Percentiles rank a stretch among this genome's conserved stretches.
phyloP scores from a whole-genome alignment of 2,797 vertebrate genomes.

The Allobates femoralis region DNA sequence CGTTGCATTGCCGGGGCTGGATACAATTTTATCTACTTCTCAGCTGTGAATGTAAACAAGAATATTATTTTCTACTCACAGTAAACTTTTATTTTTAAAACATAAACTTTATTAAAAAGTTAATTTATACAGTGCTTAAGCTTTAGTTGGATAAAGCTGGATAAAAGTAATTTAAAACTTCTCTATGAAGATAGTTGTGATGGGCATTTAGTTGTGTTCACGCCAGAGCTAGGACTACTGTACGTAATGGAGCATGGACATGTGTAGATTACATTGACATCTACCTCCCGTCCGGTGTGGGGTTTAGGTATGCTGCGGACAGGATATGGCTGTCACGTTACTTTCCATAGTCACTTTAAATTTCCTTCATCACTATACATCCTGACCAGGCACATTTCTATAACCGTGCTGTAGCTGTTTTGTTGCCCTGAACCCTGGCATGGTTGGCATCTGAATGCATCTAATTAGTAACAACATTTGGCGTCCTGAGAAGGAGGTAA shows the following conservation, averaged over 20 bases:
- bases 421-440: background rate
- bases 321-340: background rate
- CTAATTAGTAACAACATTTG: slow-evolving; percentile 45
- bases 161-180: too few species aligned
- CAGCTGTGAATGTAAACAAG: too few species aligned
- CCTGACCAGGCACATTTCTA: background rate
- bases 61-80: too few species aligned
- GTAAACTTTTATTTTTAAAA: too few species aligned
- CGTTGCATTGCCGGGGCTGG: too few species aligned
- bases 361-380: background rate
- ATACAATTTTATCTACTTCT: too few species aligned
- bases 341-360: background rate
- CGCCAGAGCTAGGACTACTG: too few species aligned
- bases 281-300: background rate
- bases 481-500: background rate
- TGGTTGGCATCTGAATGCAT: slow-evolving; percentile 27
- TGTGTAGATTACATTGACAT: background rate
- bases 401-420: slow-evolving; percentile 11
- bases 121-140: too few species aligned
- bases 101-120: too few species aligned
- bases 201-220: too few species aligned
- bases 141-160: too few species aligned
- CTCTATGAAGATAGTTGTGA: too few species aligned
- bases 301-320: background rate
- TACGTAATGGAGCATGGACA: background rate